Conservation (phyloP, 2,888 invertebrate species). For the Cheilosia pagana region DNA sequence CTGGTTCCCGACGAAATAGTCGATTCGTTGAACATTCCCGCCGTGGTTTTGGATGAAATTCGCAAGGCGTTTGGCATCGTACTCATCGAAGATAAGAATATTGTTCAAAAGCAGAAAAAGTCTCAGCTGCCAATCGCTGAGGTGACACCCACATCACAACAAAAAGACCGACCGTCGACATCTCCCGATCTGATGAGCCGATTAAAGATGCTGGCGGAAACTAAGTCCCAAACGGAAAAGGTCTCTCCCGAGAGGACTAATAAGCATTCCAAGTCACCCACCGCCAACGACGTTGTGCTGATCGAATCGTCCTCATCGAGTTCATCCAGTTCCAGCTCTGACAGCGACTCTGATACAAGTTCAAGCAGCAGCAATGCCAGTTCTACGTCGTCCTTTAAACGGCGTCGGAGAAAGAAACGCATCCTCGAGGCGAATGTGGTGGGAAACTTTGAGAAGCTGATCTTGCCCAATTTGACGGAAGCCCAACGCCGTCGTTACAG, state of each 20-base stretch:
- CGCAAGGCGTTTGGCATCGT: constrained; percentile 81
- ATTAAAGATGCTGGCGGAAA: constrained; percentile 76
- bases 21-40: constrained; percentile 81
- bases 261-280: constrained; percentile 35
- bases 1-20: constrained; percentile 81
- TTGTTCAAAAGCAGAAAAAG: background rate
- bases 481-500: constrained; percentile 78
- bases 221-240: constrained; percentile 67
- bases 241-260: constrained; percentile 40
- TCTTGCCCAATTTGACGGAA: constrained; percentile 79
- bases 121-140: background rate
- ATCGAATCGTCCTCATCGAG: constrained; percentile 75
- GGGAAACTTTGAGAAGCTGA: constrained; percentile 80
- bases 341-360: constrained; percentile 70
- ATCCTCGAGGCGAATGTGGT: constrained; percentile 80
- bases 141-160: background rate
- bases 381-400: constrained; percentile 72
- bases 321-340: constrained; percentile 75
- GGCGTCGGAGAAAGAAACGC: constrained; percentile 76
- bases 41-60: constrained; percentile 80
- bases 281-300: constrained; percentile 69
- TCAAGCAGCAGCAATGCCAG: constrained; percentile 71
- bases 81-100: constrained; percentile 71
- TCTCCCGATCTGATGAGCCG: constrained; percentile 76
- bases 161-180: constrained; percentile 17